Conservation (phyloP, 2,888 invertebrate genomes). For the Temnothorax unifasciatus region DNA sequence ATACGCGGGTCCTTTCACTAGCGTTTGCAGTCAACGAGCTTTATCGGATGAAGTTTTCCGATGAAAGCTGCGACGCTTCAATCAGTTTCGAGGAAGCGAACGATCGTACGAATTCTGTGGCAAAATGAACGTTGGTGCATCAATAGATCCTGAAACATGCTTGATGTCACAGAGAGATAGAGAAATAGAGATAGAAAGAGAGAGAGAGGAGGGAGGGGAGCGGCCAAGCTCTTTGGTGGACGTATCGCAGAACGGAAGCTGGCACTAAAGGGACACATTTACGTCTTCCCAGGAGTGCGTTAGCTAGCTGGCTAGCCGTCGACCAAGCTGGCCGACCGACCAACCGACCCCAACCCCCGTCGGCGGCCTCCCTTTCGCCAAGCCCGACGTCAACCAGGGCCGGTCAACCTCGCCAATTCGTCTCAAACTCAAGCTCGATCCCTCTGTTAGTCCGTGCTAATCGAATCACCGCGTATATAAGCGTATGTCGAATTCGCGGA, state of each 20-base stretch:
- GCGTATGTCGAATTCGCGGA: constrained; percentile 67
- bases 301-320: constrained; percentile 71
- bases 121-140: constrained; percentile 26
- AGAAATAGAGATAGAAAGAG: constrained; percentile 55
- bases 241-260: constrained; percentile 72
- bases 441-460: constrained; percentile 68
- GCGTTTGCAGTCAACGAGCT: background rate
- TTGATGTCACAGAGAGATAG: background rate
- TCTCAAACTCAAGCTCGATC: constrained; percentile 67
- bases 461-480: constrained; percentile 68
- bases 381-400: constrained; percentile 30
- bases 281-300: constrained; percentile 76
- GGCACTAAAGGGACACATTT: constrained; percentile 79
- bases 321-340: constrained; percentile 69
- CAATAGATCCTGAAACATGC: constrained; percentile 24
- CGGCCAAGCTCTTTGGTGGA: constrained; percentile 51
- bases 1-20: background rate
- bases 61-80: constrained; percentile 3
- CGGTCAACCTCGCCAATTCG: constrained; percentile 68
- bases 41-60: constrained; percentile 13
- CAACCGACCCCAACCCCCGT: constrained; percentile 26
- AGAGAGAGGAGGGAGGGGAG: constrained; percentile 63
- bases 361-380: constrained; percentile 25
- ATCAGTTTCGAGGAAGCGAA: constrained; percentile 23
- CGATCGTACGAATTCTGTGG: constrained; percentile 14